These are phyloP conservation scores for Lepus americanus DNA, from an alignment of 2,113 vertebrate genomes.

Conservation along the genomic window DNA sequence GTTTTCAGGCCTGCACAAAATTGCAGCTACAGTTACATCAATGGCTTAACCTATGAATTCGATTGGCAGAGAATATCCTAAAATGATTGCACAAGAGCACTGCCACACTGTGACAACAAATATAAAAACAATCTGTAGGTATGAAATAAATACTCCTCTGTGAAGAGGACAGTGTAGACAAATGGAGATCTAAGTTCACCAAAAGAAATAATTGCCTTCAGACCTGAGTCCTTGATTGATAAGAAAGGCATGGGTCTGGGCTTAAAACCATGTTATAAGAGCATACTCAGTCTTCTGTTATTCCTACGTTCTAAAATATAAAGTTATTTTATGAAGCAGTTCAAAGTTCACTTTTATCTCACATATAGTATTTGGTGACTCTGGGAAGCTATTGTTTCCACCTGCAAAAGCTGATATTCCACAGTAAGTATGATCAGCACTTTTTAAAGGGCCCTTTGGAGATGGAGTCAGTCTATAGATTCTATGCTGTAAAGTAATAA, in stretches of 20 bases:
- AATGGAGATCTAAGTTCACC: slow-evolving; percentile 89
- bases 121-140: slow-evolving; percentile 92
- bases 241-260: slow-evolving; percentile 84
- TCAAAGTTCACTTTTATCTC: slow-evolving; percentile 61
- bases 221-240: slow-evolving; percentile 85
- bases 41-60: slow-evolving; percentile 92
- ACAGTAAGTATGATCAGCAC: slow-evolving; percentile 68
- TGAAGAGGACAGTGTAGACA: slow-evolving; percentile 91
- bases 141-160: slow-evolving; percentile 92
- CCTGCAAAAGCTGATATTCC: slow-evolving; percentile 80
- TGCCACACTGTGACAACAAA: slow-evolving; percentile 93
- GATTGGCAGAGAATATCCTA: slow-evolving; percentile 92
- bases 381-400: slow-evolving; percentile 81
- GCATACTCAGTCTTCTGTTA: slow-evolving; percentile 99
- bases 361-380: slow-evolving; percentile 72
- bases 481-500: slow-evolving; percentile 81
- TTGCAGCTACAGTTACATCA: slow-evolving; percentile 92
- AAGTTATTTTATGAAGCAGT: slow-evolving; percentile 83
- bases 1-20: slow-evolving; percentile 93
- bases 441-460: slow-evolving; percentile 76
- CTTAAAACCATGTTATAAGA: slow-evolving; percentile 91
- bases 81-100: slow-evolving; percentile 92
- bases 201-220: slow-evolving; percentile 89
- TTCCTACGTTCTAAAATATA: slow-evolving; percentile 94
- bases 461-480: slow-evolving; percentile 79